Base-by-base conservation (phyloP, 2,797 vertebrate species). In the Setipinna tenuifilis region DNA sequence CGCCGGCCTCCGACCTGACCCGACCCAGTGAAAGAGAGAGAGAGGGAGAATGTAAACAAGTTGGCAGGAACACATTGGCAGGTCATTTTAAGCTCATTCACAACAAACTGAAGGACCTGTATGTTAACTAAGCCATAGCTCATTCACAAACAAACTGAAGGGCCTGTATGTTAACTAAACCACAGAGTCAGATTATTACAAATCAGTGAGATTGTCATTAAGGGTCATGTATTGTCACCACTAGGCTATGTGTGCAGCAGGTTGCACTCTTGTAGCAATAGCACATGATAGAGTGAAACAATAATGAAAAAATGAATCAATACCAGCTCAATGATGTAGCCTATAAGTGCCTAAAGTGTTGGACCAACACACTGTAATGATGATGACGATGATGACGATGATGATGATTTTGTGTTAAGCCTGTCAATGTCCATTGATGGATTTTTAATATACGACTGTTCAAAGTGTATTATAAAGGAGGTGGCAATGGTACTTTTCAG, bases 1-100 rank as follows among this genome's bases (percentile, higher is more conserved):
- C 86, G 89, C 46, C 14, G 28, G 14, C 28, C 25, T 71, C 65
- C 28, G 65, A 71, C 65, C 65, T 71, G 28, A 12, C 25, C 3
- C 65, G 25, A 17, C 23, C 10, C 23, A 3, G 9, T 1, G 62
- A 2, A 23, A 3, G 0, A 10, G 54, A 14, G 54, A 14, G 54
- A 17, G 54, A 17, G 54, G 54, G 23, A 23, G 25, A 14, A 11
- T 17, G 28, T 25, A 35, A 11, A 71, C 16, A 71, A 16, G 23
- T 28, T 10, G 11, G 10, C 62, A 65, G 23, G 28, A 14, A 65
- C 62, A 65, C 62, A 65, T 12, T 28, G 21, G 16, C 28, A 0
- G 11, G 65, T 35, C 25, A 6, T 9, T 71, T 31, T 71, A 71
- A 10, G 61, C 23, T 65, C 23, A 65, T 28, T 65, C 65, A 71